Base-by-base conservation (phyloP, 1,140 invertebrate species). In the Octopus bimaculoides region DNA sequence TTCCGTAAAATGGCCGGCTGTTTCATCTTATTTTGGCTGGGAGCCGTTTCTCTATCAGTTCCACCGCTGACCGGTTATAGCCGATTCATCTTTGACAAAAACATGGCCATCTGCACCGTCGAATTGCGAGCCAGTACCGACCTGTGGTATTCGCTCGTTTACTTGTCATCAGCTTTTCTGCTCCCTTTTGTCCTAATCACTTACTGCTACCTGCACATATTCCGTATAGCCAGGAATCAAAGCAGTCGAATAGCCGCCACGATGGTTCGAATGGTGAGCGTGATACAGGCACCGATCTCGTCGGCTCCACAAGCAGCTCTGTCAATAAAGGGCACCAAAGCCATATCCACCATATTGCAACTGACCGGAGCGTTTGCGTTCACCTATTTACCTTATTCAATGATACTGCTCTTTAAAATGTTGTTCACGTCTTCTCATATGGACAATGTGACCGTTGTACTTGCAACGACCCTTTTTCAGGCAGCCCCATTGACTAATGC, bases 131-230 rank as follows among this genome's bases (percentile, higher is more conserved):
- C 78, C 55, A 10, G 66, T 8, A 26, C 54, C 5, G 83, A 83
- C 8, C 80, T 83, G 8, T 87, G 84, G 85, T 86, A 87, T 79
- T 76, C 84, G 5, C 74, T 82, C n/a, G 53, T 85, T 4, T 77
- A 82, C 17, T 75, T 86, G n/a, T 77, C 79, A 66, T 73, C 80
- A 14, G 82, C 83, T 9, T 84, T 85, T 77, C 79, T 83, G 41
- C 66, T 85, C n/a, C 86, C 86, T 9, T 80, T 87, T 9, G 77
- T 78, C 8, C 73, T 87, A 7, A 84, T 87, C 81, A 76, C 86
- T 52, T 87, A 87, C 78, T 85, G 85, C 77, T 87, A 87, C 76
- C 81, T 83, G 10, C 86, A 87, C 78, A 87, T 87, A 54, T 87
- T 86, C 75, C 78, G 82, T 52, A 87, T 87, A 75, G 86, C 86